Evolutionary conservation across 1,140 invertebrate species (phyloP).

Genomic region (Lanistes nyassanus): DNA sequence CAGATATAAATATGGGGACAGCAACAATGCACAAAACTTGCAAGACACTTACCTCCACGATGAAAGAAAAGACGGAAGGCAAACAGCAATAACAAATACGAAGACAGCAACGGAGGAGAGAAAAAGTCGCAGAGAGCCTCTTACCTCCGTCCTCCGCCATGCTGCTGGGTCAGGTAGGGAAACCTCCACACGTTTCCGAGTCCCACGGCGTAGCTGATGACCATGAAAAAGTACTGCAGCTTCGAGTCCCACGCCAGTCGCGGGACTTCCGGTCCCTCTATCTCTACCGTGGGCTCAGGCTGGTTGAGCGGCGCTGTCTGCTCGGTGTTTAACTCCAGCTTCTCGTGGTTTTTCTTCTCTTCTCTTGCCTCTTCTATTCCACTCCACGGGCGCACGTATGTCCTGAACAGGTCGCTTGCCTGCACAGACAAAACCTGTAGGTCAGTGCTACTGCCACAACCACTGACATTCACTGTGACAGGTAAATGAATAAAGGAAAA

Average conservation of each 20-base stretch:
- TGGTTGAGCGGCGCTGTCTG: slow-evolving; percentile 9
- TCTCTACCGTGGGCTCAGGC: not conserved
- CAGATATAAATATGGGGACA: not conserved
- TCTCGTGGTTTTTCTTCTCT: not conserved
- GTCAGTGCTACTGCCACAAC: no score
- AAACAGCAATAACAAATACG: not conserved
- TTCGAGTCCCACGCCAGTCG: slow-evolving; percentile 53
- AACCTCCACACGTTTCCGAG: slow-evolving; percentile 63
- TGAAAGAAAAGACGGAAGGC: not conserved
- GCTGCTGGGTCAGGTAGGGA: slow-evolving; percentile 58
- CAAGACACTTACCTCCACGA: no score
- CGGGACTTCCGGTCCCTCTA: not conserved
- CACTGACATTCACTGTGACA: no score
- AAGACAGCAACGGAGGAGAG: not conserved
- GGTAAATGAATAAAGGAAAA: no score
- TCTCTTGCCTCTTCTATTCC: not conserved
- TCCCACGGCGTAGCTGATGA: slow-evolving; percentile 60
- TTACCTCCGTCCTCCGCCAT: slow-evolving; percentile 62
- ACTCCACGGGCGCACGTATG: no score
- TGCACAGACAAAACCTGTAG: no score
- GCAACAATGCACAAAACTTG: not conserved
- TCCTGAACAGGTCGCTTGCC: no score
- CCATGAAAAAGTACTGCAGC: slow-evolving; percentile 61
- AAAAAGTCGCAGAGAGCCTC: not conserved
- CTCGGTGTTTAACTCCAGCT: slow-evolving; percentile 15